Percentiles rank a stretch among this genome's conserved stretches.
These are phyloP conservation scores for Falco novaeseelandiae DNA, from an alignment of 2,797 vertebrate species.

Conservation along the genomic window DNA sequence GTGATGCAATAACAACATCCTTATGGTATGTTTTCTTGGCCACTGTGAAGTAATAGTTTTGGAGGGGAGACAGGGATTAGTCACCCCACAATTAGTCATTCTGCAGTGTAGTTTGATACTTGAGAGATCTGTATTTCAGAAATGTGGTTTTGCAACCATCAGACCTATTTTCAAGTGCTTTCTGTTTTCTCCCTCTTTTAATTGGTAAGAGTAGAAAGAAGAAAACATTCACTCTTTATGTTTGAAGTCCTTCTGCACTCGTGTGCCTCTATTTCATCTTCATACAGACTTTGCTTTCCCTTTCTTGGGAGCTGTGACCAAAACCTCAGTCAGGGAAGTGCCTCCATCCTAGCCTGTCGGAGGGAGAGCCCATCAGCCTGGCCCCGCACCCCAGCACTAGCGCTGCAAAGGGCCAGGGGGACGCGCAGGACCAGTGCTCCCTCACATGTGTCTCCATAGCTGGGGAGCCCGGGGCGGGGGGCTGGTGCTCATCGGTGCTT, in stretches of 20 bases:
- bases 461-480: neutral
- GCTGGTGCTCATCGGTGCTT: rapidly evolving
- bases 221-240: neutral
- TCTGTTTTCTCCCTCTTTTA: neutral
- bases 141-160: neutral
- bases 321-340: neutral
- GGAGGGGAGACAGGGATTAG: constrained; percentile 54
- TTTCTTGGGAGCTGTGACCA: neutral
- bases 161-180: constrained; percentile 8
- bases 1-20: constrained; percentile 47
- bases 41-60: constrained; percentile 45
- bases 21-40: constrained; percentile 55
- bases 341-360: neutral
- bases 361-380: neutral
- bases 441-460: neutral
- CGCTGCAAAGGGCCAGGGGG: neutral
- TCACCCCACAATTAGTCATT: constrained; percentile 64
- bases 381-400: neutral
- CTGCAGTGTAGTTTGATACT: constrained; percentile 23
- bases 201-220: neutral
- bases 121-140: constrained; percentile 47
- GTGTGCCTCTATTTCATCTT: neutral
- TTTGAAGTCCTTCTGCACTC: neutral
- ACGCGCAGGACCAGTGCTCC: rapidly evolving
- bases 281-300: neutral